Conservation (phyloP, 2,113 vertebrate genomes). For the Charadrius vociferus region DNA sequence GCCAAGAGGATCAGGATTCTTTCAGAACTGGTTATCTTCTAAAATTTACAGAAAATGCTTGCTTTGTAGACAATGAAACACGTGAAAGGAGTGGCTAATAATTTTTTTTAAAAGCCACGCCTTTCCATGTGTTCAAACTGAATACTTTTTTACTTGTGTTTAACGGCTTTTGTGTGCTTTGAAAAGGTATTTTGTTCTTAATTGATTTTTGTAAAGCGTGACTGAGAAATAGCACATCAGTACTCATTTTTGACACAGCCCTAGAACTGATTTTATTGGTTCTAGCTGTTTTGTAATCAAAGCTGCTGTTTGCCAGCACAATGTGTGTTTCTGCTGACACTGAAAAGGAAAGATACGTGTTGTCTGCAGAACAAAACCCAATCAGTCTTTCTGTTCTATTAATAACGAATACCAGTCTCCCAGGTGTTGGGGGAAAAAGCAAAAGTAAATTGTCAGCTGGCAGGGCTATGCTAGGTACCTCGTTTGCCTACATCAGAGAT, state of each 20-base stretch:
- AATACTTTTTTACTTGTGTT: neutral
- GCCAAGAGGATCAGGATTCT: neutral
- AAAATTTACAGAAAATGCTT: neutral
- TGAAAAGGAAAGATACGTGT: neutral
- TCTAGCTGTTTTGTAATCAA: slow-evolving; percentile 42
- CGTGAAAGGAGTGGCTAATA: neutral
- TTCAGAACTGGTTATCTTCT: neutral
- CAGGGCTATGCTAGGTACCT: neutral
- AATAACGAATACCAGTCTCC: neutral
- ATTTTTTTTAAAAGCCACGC: neutral
- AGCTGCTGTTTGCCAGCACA: slow-evolving; percentile 37
- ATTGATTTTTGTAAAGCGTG: neutral
- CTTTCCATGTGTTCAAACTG: neutral
- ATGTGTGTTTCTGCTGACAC: slow-evolving; percentile 32
- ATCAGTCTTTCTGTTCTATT: slow-evolving; percentile 33
- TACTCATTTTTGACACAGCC: neutral
- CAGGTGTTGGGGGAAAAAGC: slow-evolving; percentile 18
- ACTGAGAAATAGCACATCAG: neutral
- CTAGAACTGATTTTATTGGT: neutral
- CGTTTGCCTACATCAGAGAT: neutral
- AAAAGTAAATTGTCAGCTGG: slow-evolving; percentile 29
- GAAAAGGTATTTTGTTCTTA: neutral
- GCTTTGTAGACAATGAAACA: neutral
- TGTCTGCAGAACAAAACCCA: slow-evolving; percentile 53
- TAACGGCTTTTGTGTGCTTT: neutral